Evolutionary conservation across 2,797 vertebrate species (phyloP).

Genomic region (Microhierax caerulescens): DNA sequence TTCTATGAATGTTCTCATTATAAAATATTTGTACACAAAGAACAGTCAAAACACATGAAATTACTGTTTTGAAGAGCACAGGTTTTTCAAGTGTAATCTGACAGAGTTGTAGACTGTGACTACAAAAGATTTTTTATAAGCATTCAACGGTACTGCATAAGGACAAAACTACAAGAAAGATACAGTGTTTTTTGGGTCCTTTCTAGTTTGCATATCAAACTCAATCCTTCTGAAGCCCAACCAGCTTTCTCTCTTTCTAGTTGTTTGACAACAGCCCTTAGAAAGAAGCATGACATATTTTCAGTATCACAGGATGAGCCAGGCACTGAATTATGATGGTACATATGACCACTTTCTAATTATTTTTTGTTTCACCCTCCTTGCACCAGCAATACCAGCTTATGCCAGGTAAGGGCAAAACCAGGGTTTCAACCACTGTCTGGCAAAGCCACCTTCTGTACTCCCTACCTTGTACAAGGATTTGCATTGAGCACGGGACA

Average conservation of each 20-base stretch:
- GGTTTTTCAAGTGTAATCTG: background rate
- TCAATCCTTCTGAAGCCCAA: background rate
- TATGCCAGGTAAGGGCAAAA: background rate
- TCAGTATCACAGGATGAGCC: background rate
- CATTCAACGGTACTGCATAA: background rate
- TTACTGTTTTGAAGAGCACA: background rate
- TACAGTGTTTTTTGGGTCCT: background rate
- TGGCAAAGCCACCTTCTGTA: background rate
- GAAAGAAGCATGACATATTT: background rate
- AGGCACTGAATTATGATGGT: background rate
- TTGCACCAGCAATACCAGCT: background rate
- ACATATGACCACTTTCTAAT: background rate
- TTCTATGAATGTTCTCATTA: background rate
- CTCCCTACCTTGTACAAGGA: background rate
- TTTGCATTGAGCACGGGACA: background rate
- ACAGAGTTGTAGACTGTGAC: background rate
- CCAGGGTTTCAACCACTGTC: background rate
- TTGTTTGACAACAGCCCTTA: background rate
- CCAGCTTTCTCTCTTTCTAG: background rate
- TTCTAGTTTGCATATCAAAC: background rate
- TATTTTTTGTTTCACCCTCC: background rate
- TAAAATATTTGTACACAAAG: background rate
- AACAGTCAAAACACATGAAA: background rate
- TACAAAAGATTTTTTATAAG: background rate
- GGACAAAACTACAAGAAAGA: background rate